Conservation (phyloP, 2,113 vertebrate species). For the Zeus faber region DNA sequence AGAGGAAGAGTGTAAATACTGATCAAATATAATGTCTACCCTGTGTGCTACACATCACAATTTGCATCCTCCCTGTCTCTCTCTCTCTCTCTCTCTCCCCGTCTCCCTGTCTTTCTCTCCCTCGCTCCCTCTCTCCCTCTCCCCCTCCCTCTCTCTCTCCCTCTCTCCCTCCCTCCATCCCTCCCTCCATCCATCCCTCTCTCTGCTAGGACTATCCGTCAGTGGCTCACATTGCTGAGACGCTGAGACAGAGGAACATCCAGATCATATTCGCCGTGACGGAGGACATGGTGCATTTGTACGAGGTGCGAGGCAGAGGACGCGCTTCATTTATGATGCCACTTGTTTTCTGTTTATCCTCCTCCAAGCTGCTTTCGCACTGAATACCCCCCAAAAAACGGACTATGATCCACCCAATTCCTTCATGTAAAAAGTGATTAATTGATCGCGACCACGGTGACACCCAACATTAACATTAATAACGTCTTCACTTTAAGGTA, state of each 20-base stretch:
- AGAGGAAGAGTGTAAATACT: conserved; percentile 26
- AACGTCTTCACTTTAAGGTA: no score
- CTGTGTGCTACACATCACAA: conserved; percentile 27
- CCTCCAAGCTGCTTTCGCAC: no score
- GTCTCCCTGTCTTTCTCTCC: neutral
- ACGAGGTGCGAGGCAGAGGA: no score
- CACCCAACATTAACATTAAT: no score
- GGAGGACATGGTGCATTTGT: no score
- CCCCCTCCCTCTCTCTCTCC: neutral
- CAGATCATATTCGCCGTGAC: conserved; percentile 24
- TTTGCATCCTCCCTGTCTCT: conserved; percentile 10
- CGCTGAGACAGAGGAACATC: conserved; percentile 15
- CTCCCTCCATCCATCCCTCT: neutral
- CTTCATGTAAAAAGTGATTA: no score
- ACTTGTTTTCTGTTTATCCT: no score
- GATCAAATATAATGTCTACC: conserved; percentile 31
- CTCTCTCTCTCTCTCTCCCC: neutral
- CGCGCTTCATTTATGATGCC: no score
- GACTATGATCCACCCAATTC: no score
- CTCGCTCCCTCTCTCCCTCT: neutral
- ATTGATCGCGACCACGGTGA: no score
- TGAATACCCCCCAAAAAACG: no score
- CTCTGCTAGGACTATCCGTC: conserved; percentile 12
- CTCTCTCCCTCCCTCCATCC: neutral
- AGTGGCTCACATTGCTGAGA: conserved; percentile 3